Conservation (phyloP, 1,140 invertebrate species). For the Drosophila pachea region DNA sequence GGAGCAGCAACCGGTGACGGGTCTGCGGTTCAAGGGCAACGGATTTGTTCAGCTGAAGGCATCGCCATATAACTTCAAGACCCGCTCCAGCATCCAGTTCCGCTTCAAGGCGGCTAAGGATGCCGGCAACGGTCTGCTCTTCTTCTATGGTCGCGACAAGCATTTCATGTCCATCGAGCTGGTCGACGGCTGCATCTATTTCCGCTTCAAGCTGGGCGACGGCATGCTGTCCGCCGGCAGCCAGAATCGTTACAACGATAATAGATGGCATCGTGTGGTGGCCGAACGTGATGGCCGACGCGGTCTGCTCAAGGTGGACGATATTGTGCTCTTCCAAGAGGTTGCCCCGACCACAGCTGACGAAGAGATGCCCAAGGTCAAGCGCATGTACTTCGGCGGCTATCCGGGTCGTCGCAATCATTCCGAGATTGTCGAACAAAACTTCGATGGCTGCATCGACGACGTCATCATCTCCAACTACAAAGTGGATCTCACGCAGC, state of each 20-base stretch:
- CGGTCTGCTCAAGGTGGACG: constrained; percentile 86
- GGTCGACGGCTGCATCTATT: constrained; percentile 86
- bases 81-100: constrained; percentile 83
- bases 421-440: constrained; percentile 83
- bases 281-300: constrained; percentile 84
- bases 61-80: constrained; percentile 80
- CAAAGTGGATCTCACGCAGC: constrained; percentile 88
- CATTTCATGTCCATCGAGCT: constrained; percentile 93
- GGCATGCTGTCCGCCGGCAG: constrained; percentile 82
- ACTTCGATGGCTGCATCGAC: constrained; percentile 97
- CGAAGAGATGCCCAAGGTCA: constrained; percentile 80
- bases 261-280: constrained; percentile 89
- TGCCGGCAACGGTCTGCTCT: constrained; percentile 91
- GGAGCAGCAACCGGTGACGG: constrained; percentile 80
- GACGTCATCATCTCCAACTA: constrained; percentile 87
- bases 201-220: constrained; percentile 85
- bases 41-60: constrained; percentile 88
- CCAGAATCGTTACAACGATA: constrained; percentile 86
- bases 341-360: constrained; percentile 73
- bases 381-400: constrained; percentile 94
- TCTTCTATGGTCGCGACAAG: constrained; percentile 87
- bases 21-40: constrained; percentile 91
- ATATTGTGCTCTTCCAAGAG: constrained; percentile 78
- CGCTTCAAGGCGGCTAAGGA: constrained; percentile 89
- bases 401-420: constrained; percentile 86